Conservation (phyloP, 2,113 vertebrate genomes). For the Oophaga pumilio region DNA sequence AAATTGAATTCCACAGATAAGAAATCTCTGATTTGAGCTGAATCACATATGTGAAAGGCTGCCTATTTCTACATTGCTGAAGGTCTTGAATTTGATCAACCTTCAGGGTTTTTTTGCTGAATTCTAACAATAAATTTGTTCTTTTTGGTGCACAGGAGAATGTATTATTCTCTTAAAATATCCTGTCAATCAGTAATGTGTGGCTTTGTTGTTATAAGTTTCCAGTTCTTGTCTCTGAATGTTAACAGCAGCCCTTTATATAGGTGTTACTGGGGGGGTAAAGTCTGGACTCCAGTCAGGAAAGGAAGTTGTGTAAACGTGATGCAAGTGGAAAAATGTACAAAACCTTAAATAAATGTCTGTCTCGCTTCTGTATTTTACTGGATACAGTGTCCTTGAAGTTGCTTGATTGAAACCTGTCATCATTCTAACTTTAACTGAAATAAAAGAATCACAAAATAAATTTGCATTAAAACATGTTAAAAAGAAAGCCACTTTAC, state of each 20-base stretch:
- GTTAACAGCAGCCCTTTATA: conserved; percentile 27
- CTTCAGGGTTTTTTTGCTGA: not conserved
- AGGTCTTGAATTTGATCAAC: conserved; percentile 35
- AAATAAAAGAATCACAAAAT: not conserved
- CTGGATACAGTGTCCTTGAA: not conserved
- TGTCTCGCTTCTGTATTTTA: not conserved
- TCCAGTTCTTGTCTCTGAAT: conserved; percentile 13
- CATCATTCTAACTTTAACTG: not conserved
- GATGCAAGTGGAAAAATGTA: conserved; percentile 25
- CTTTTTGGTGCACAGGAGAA: conserved; percentile 1
- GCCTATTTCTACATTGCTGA: not conserved
- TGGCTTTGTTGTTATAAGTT: conserved; percentile 5
- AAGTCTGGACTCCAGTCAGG: not conserved
- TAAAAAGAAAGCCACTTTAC: too few relatives aligned
- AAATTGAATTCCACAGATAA: conserved; percentile 16
- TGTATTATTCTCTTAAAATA: conserved; percentile 3
- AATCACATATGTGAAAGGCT: conserved; percentile 6
- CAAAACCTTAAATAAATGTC: not conserved
- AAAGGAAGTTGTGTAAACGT: conserved; percentile 5
- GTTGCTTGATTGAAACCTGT: not conserved
- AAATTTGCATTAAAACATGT: too few relatives aligned
- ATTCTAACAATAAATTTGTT: conserved; percentile 14
- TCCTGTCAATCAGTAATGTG: conserved; percentile 32
- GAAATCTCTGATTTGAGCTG: not conserved
- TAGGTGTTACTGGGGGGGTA: conserved; percentile 21